Conservation (phyloP, 2,113 vertebrate genomes). For the Daboia siamensis region DNA sequence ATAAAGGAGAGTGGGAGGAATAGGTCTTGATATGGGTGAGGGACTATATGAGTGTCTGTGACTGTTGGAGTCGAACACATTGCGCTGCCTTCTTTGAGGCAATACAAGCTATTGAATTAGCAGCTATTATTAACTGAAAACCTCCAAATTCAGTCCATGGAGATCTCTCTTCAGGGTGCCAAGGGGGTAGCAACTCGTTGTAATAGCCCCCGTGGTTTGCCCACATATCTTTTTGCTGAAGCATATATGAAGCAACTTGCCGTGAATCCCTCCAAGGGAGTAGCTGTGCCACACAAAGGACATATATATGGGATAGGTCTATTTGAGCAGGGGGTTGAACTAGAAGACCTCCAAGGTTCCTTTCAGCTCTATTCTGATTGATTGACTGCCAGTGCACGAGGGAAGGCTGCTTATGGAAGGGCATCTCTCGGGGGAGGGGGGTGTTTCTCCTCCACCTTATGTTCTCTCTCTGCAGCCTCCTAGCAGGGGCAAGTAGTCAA, state of each 20-base stretch:
- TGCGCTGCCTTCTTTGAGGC: neutral
- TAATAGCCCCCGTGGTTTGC: too few species aligned
- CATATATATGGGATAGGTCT: neutral
- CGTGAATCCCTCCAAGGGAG: neutral
- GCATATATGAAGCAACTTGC: neutral
- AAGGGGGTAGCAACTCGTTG: neutral
- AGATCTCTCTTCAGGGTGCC: neutral
- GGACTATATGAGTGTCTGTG: neutral
- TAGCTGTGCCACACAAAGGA: neutral
- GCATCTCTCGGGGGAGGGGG: neutral
- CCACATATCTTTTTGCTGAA: neutral
- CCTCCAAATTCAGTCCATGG: neutral
- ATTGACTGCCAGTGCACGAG: neutral
- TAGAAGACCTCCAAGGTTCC: neutral
- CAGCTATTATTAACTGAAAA: neutral
- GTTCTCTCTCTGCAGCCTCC: neutral
- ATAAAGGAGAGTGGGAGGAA: neutral
- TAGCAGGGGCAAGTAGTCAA: neutral
- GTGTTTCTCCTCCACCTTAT: neutral
- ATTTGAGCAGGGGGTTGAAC: neutral
- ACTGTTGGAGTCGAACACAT: neutral
- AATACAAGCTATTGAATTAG: neutral
- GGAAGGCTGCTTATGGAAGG: neutral
- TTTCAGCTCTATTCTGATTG: too few species aligned
- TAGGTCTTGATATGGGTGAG: neutral